These are phyloP conservation scores for Limnephilus auricula DNA, from an alignment of 2,888 invertebrate species.

Conservation along the genomic window DNA sequence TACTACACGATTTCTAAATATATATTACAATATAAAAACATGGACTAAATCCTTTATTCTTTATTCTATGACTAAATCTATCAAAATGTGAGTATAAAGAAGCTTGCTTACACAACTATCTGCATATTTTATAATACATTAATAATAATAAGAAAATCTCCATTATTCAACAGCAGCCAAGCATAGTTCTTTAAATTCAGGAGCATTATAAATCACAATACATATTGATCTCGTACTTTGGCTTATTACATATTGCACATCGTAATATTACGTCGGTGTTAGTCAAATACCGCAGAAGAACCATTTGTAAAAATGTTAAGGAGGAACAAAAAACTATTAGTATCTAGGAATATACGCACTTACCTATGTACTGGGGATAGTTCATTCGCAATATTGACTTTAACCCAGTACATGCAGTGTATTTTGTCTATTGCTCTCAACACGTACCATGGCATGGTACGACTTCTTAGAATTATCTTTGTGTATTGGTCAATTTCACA, in stretches of 20 bases:
- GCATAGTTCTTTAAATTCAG: background rate
- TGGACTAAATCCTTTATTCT: background rate
- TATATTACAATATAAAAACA: background rate
- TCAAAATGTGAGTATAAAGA: background rate
- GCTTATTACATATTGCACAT: background rate
- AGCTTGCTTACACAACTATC: background rate
- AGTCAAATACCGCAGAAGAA: no score
- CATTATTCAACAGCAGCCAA: background rate
- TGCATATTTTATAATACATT: background rate
- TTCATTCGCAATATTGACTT: no score
- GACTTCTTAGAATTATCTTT: no score
- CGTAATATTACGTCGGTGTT: no score
- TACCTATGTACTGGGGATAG: no score
- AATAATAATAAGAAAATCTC: background rate
- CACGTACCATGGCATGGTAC: no score
- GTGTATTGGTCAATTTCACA: no score
- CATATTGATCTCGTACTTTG: background rate
- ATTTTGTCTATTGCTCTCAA: no score
- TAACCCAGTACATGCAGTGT: no score
- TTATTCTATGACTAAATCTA: background rate
- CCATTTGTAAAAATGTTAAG: no score
- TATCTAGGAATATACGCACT: no score
- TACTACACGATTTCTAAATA: background rate
- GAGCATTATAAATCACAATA: background rate
- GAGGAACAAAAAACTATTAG: no score